Conservation (phyloP, 2,113 vertebrate genomes). For the Stegostoma tigrinum region DNA sequence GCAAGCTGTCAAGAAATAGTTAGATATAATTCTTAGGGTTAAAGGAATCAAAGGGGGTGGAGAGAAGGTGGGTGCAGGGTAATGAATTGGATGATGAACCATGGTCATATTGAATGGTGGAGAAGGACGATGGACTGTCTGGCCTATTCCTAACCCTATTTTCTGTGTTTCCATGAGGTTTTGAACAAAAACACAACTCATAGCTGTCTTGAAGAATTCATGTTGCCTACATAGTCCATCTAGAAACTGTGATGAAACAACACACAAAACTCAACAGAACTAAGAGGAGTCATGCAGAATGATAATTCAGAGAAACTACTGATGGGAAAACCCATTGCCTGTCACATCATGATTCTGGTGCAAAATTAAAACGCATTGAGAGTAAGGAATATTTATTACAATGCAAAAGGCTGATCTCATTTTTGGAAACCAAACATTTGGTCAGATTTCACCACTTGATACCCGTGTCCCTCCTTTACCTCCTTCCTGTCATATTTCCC, state of each 20-base stretch:
- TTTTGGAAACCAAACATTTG: not conserved
- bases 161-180: too few relatives aligned
- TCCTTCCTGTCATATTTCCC: not conserved
- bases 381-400: not conserved
- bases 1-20: too few relatives aligned
- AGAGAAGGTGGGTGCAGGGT: too few relatives aligned
- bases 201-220: not conserved
- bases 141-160: too few relatives aligned
- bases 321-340: not conserved
- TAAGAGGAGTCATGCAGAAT: not conserved
- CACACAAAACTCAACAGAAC: not conserved
- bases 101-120: too few relatives aligned
- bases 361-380: not conserved
- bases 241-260: not conserved
- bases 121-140: too few relatives aligned
- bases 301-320: not conserved
- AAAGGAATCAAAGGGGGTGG: too few relatives aligned
- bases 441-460: not conserved
- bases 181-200: not conserved
- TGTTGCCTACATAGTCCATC: not conserved
- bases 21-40: too few relatives aligned
- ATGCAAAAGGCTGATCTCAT: not conserved
- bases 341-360: not conserved
- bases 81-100: too few relatives aligned
- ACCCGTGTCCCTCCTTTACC: not conserved